Base-by-base conservation (phyloP, 2,888 invertebrate genomes). In the Meganola albula region DNA sequence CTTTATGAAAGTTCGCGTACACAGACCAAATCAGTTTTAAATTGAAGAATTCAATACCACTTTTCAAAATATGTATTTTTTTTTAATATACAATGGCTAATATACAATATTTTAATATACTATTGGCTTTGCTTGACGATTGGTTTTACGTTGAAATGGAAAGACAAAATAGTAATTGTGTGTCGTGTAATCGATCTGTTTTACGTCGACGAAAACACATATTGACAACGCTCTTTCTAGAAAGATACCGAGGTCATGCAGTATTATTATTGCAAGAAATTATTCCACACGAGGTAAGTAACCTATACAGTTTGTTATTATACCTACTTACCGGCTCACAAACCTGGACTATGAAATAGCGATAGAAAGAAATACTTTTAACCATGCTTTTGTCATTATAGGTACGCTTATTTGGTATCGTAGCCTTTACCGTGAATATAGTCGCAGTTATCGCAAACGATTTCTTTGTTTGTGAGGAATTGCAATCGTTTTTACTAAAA, bases 271-370 rank as follows among this genome's bases (percentile, higher is more conserved):
- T 28, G 18, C 28, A 28, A 28, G 22, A 28, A 28, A 28, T 28
- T 10, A 28, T 28, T 18, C 28, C 28, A 28, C 10, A 28, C 28
- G 28, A 28, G 28, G 28, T 28, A 28, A 28, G 28, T 27, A 27
- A 30, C 9, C 13, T 23, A 29, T 22, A 29, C 22, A 22, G 22
- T 22, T 22, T 8, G 4, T 22, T 8, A 8, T 3, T n/a, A 5
- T 22, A 22, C 22, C n/a, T 22, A 22, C 22, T n/a, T 5, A n/a
- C 22, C 6, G 4, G 6, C 16, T 16, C 18, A 16, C 22, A 22
- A 22, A 22, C 22, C 9, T 22, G 7, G 22, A 22, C 22, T 22
- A 22, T 22, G 22, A 22, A n/a, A 16, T 16, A 22, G 22, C 22
- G 22, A 22, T 22, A 22, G 22, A 22, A 22, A 22, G 22, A 22